Conservation (phyloP, 2,113 vertebrate genomes). For the Callospermophilus lateralis region DNA sequence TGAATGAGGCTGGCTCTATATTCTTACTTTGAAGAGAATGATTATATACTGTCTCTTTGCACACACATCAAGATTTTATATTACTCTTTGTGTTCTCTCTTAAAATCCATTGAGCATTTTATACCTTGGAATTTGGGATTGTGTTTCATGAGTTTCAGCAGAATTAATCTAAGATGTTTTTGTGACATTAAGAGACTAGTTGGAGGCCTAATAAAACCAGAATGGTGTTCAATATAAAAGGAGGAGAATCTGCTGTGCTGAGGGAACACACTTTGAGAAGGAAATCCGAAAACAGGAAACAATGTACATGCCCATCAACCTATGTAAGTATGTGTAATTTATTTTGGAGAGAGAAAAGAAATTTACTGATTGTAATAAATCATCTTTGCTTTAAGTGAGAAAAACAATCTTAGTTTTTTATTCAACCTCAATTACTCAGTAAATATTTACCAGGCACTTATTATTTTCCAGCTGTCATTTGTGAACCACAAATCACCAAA, state of each 20-base stretch:
- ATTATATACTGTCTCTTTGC: neutral
- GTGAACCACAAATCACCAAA: neutral
- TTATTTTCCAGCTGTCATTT: neutral
- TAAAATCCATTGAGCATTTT: neutral
- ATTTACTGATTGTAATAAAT: neutral
- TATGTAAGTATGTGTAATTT: neutral
- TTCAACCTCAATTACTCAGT: neutral
- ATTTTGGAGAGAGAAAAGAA: neutral
- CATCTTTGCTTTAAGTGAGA: neutral
- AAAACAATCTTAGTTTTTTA: neutral
- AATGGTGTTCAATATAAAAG: neutral
- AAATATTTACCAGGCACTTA: neutral
- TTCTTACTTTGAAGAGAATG: neutral
- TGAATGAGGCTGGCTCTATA: neutral
- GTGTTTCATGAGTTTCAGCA: neutral
- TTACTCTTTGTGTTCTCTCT: neutral
- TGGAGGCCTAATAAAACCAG: neutral
- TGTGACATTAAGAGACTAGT: neutral
- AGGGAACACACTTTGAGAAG: neutral
- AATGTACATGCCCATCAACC: neutral
- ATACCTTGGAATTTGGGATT: neutral
- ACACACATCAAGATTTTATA: neutral
- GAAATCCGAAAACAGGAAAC: neutral
- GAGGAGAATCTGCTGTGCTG: neutral
- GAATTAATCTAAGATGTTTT: neutral